These are phyloP conservation scores for Scaptomyza parva DNA, from an alignment of 2,888 invertebrate genomes.

Conservation along the genomic window DNA sequence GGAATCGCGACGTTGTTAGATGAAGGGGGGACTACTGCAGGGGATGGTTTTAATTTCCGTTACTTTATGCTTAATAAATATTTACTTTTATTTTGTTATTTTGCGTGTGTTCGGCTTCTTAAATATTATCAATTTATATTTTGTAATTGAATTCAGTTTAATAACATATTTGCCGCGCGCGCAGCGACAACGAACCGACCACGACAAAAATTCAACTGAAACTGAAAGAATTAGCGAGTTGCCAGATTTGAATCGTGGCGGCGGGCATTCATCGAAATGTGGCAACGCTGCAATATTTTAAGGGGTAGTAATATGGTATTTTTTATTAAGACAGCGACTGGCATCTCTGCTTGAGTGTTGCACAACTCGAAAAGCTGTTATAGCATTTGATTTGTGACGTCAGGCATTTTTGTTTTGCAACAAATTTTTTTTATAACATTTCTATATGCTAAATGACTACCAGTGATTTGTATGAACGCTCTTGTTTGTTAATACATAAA, in stretches of 20 bases:
- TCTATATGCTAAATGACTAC: too few relatives aligned
- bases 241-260: conserved; percentile 50
- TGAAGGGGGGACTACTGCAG: conserved; percentile 2
- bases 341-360: conserved; percentile 22
- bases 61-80: conserved; percentile 20
- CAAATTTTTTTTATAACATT: too few relatives aligned
- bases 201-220: conserved; percentile 64
- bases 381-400: conserved; percentile 5
- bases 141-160: conserved; percentile 57
- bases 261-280: conserved; percentile 17
- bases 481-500: too few relatives aligned
- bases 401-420: too few relatives aligned
- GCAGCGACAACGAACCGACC: conserved; percentile 56
- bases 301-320: conserved; percentile 12
- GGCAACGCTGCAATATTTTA: conserved; percentile 21
- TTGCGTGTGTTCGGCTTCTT: conserved; percentile 60
- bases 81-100: conserved; percentile 15
- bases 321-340: neutral
- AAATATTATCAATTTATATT: conserved; percentile 56
- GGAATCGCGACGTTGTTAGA: conserved; percentile 40
- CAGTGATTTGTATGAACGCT: too few relatives aligned
- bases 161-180: conserved; percentile 56
- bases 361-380: neutral
- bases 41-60: conserved; percentile 36
- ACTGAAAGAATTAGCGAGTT: conserved; percentile 55